Base-by-base conservation (phyloP, 2,113 vertebrate genomes). In the Campylomormyrus numenius region DNA sequence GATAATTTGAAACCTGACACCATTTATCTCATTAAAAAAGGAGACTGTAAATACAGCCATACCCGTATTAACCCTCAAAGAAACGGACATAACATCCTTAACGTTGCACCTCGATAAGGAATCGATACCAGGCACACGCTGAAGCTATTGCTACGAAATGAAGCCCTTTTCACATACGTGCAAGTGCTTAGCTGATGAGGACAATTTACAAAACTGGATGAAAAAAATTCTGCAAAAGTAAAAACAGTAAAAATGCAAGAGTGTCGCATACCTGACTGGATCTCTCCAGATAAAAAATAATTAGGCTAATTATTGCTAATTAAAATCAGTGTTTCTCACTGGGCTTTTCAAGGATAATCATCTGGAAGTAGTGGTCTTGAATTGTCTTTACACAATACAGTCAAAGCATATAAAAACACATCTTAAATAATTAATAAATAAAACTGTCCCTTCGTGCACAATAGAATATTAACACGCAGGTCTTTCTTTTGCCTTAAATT, bases 141-240 rank as follows among this genome's bases (percentile, higher is more conserved):
- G 94, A 95, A 94, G 95, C 96, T 96, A 96, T 96, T 96, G 96
- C 96, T 96, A 95, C 94, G 94, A 93, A 94, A 96, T 95, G 94
- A 94, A 96, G 95, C 95, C 96, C 50, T 53, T 96, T 96, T 95
- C 94, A 94, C 93, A 94, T 93, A 94, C 94, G 92, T 93, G 94
- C 94, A 94, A 92, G 91, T 66, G 85, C 89, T 56, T 86, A 91
- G 94, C 92, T 94, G 94, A 94, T 91, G 92, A 83, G 90, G 92
- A 92, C 91, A 89, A 88, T 88, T 92, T 46, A 85, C 83, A 48
- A 91, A 93, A 92, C 90, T 88, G 90, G 70, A 89, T 88, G 89
- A 90, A 89, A 91, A 31, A 66, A 70, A 70, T 5, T n/a, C 88
- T 88, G 89, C 56, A 85, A 87, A 58, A 89, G 90, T 89, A 85